Conservation (phyloP, 2,113 vertebrate genomes). For the Xiphophorus couchianus region DNA sequence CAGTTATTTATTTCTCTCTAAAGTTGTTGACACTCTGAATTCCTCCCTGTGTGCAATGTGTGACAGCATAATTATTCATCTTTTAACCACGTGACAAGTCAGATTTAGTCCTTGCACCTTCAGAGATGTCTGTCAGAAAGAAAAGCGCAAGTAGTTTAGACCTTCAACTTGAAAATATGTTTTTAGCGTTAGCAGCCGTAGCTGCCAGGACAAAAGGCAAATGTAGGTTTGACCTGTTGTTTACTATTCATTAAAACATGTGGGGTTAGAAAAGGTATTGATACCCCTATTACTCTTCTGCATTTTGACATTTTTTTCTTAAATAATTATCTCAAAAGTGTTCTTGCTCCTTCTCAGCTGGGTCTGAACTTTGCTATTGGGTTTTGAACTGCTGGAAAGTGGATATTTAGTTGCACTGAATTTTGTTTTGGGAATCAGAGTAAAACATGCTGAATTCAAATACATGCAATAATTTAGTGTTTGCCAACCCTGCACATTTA, state of each 20-base stretch:
- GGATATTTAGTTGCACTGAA: background rate
- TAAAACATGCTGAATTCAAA: background rate
- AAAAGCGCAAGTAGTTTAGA: slow-evolving; percentile 4
- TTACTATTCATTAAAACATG: background rate
- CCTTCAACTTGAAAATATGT: background rate
- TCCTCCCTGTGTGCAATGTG: slow-evolving; percentile 13
- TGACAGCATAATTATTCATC: slow-evolving; percentile 30
- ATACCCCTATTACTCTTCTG: background rate
- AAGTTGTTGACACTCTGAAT: slow-evolving; percentile 32
- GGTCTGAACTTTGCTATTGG: too few species aligned
- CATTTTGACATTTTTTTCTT: background rate
- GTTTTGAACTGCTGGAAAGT: too few species aligned
- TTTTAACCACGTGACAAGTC: slow-evolving; percentile 31
- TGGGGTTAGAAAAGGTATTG: too few species aligned
- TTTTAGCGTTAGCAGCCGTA: background rate
- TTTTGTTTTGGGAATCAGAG: background rate
- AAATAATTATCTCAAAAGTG: background rate
- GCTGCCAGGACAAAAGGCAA: background rate
- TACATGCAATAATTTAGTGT: background rate
- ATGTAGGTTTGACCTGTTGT: background rate
- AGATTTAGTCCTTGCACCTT: slow-evolving; percentile 32
- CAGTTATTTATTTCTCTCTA: slow-evolving; percentile 42
- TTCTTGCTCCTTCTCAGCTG: too few species aligned
- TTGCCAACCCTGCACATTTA: too few species aligned
- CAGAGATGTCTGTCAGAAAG: background rate